phyloP scores from a whole-genome alignment of 2,797 vertebrate species.

The Thalassophryne amazonica region DNA sequence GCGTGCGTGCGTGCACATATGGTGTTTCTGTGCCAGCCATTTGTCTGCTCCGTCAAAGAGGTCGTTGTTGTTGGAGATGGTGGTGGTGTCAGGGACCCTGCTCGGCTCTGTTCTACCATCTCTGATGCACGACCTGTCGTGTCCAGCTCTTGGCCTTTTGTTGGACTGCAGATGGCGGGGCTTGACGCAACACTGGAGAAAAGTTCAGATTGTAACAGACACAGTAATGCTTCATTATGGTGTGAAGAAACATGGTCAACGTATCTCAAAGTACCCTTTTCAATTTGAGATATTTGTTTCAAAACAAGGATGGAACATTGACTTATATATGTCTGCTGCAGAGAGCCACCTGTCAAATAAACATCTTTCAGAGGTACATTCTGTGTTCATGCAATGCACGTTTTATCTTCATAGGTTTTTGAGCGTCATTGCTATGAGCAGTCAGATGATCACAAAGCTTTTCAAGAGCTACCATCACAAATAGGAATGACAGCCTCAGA shows the following conservation, averaged over 20 bases:
- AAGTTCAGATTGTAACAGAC: conserved; percentile 21
- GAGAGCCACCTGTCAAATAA: not conserved
- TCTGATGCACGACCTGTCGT: conserved; percentile 37
- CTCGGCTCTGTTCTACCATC: conserved; percentile 29
- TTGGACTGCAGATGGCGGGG: conserved; percentile 50
- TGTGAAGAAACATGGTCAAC: no score
- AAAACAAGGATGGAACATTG: not conserved
- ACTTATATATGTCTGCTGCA: not conserved
- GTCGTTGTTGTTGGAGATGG: conserved; percentile 47
- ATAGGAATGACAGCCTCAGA: no score
- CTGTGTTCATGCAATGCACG: no score
- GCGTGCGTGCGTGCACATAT: conserved; percentile 44
- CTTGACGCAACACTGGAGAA: conserved; percentile 38
- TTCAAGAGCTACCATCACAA: no score
- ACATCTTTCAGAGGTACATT: not conserved
- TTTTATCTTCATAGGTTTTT: no score
- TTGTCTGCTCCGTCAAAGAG: conserved; percentile 67
- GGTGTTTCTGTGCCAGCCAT: conserved; percentile 55
- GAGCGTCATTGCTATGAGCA: no score
- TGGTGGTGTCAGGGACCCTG: conserved; percentile 57
- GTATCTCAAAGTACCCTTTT: conserved; percentile 1
- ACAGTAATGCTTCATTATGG: conserved; percentile 17
- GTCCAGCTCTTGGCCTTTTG: conserved; percentile 51
- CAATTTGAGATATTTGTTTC: not conserved
- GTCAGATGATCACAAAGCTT: no score